These are phyloP conservation scores for Puntigrus tetrazona DNA, from an alignment of 2,113 vertebrate genomes.

Conservation along the genomic window DNA sequence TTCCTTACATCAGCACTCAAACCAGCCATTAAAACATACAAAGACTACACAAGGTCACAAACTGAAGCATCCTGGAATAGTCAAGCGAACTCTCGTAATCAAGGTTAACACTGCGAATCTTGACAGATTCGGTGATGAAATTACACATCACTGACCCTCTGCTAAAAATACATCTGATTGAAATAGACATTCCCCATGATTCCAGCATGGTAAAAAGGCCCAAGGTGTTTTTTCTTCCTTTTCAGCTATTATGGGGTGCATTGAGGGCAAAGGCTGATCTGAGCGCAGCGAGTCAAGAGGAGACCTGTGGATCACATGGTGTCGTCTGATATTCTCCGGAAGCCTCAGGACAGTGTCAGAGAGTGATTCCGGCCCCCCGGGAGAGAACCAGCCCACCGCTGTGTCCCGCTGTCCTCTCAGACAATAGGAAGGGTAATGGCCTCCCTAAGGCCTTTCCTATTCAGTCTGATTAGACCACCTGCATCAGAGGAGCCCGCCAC, in stretches of 20 bases:
- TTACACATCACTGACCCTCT: not conserved
- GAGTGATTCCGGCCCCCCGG: constrained; percentile 65
- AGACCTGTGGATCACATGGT: constrained; percentile 38
- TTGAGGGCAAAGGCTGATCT: constrained; percentile 59
- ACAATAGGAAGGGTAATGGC: constrained; percentile 82
- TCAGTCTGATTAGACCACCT: constrained; percentile 76
- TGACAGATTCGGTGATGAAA: constrained; percentile 31
- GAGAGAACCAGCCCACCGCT: constrained; percentile 57
- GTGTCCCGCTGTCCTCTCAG: constrained; percentile 74
- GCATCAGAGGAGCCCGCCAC: constrained; percentile 73
- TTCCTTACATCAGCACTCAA: not conserved
- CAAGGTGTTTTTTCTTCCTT: constrained; percentile 30
- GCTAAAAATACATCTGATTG: constrained; percentile 39
- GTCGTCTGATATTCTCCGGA: constrained; percentile 9
- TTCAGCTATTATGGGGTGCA: constrained; percentile 39
- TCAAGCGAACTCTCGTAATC: not conserved
- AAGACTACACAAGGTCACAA: constrained; percentile 17
- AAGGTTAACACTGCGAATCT: constrained; percentile 27
- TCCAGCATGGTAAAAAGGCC: not conserved
- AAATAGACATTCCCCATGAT: constrained; percentile 26
- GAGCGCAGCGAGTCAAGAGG: constrained; percentile 29
- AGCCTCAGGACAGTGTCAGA: constrained; percentile 48
- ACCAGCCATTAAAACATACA: not conserved
- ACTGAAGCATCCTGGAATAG: not conserved
- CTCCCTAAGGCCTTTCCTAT: constrained; percentile 77